Base-by-base conservation (phyloP, 2,113 vertebrate genomes). In the Accipiter cooperii region DNA sequence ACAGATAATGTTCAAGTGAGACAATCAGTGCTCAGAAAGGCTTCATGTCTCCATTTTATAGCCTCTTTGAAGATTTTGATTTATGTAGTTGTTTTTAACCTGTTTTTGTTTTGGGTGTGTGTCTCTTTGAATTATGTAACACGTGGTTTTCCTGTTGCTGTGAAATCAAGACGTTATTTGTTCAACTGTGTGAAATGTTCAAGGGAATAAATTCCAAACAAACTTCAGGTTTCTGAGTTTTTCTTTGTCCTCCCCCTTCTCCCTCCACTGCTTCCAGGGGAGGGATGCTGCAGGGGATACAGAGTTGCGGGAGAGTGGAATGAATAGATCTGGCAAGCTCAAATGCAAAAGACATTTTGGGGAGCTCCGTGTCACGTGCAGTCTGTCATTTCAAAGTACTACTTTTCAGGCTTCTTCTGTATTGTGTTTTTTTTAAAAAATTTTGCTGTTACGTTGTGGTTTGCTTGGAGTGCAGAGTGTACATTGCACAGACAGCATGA, bases 141-240 rank as follows among this genome's bases (percentile, higher is more conserved):
- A 86, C 51, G 66, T 97, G 97, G 92, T 97, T 98, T 97, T 97
- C 90, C 77, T 52, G 57, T 98, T 97, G 96, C 97, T 98, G 98
- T 98, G 98, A 97, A 98, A 97, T 95, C 55, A 94, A 98, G 97
- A 96, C 95, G 38, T 96, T 36, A 90, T 97, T 97, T 98, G 94
- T 97, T 97, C 88, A 96, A 97, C 86, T 98, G 95, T 98, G 97
- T 96, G 93, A 74, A 97, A 95, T 97, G 71, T 97, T 98, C 96
- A 98, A 97, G 97, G 98, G 98, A 98, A 98, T 98, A 98, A 98
- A 98, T 98, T 98, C 97, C 98, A 96, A 98, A 98, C 87, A 98
- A 97, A 97, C 93, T 97, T 94, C 78, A 93, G 98, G 97, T 98
- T 98, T 98, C 98, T 98, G 98, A 98, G 98, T 98, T 98, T 98